Evolutionary conservation across 2,888 invertebrate genomes (phyloP).

Genomic region (Bellardia bayeri): DNA sequence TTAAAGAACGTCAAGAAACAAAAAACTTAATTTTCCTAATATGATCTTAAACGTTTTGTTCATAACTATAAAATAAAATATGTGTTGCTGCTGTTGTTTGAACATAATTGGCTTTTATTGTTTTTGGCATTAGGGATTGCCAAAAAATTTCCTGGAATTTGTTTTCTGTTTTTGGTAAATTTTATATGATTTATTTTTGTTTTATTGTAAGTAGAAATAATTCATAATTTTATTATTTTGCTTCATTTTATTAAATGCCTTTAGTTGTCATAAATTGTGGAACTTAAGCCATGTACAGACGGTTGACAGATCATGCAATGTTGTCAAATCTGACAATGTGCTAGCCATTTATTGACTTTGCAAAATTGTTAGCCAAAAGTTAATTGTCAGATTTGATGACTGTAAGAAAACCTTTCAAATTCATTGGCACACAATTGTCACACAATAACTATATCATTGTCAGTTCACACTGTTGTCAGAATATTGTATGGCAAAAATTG

Average conservation of each 20-base stretch:
- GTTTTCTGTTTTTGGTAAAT: neutral
- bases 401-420: too few relatives aligned
- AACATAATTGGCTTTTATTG: constrained; percentile 45
- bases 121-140: constrained; percentile 20
- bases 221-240: constrained; percentile 4
- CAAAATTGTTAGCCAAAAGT: too few relatives aligned
- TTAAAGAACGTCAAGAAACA: neutral
- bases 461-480: too few relatives aligned
- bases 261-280: neutral
- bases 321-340: too few relatives aligned
- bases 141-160: constrained; percentile 14
- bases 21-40: constrained; percentile 10
- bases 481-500: too few relatives aligned
- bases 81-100: neutral
- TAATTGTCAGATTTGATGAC: too few relatives aligned
- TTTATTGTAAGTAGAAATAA: neutral
- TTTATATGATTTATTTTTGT: neutral
- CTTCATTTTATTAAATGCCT: neutral
- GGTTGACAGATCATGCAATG: too few relatives aligned
- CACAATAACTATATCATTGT: too few relatives aligned
- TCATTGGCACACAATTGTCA: too few relatives aligned
- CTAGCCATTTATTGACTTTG: too few relatives aligned
- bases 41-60: constrained; percentile 34
- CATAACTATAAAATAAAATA: constrained; percentile 15
- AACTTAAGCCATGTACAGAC: too few relatives aligned